Conservation (phyloP, 1,140 invertebrate species). For the Araneus ventricosus region DNA sequence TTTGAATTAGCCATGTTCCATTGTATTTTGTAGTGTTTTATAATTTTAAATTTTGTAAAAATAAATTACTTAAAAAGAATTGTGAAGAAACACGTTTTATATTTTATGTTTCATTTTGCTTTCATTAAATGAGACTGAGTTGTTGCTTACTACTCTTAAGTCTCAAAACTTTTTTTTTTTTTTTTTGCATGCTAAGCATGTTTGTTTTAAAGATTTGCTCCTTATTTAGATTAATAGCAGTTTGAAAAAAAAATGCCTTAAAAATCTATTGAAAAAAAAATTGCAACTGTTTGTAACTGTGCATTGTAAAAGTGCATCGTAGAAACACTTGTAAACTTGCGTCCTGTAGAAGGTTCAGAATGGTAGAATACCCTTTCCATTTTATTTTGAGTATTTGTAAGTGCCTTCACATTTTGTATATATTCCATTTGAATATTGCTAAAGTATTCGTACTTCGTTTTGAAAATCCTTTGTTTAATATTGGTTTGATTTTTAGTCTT, state of each 20-base stretch:
- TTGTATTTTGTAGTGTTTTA: too few relatives aligned
- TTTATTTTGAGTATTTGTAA: not conserved
- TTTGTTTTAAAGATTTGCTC: not conserved
- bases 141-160: not conserved
- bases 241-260: not conserved
- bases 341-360: not conserved
- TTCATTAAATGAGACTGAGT: not conserved
- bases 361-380: not conserved
- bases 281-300: not conserved
- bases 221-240: not conserved
- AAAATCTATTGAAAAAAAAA: not conserved
- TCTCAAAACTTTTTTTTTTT: not conserved
- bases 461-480: too few relatives aligned
- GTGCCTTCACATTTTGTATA: not conserved
- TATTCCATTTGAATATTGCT: not conserved
- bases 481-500: too few relatives aligned
- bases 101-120: too few relatives aligned
- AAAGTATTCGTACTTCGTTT: not conserved
- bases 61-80: too few relatives aligned
- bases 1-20: too few relatives aligned
- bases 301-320: not conserved
- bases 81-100: too few relatives aligned
- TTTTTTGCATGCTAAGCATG: not conserved
- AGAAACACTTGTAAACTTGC: not conserved
- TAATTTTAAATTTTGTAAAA: too few relatives aligned